A percentile compares a stretch with the other conserved stretches of the same genome.
Evolutionary conservation across 1,140 invertebrate species (phyloP).

Genomic region (Tetramorium alpestre): DNA sequence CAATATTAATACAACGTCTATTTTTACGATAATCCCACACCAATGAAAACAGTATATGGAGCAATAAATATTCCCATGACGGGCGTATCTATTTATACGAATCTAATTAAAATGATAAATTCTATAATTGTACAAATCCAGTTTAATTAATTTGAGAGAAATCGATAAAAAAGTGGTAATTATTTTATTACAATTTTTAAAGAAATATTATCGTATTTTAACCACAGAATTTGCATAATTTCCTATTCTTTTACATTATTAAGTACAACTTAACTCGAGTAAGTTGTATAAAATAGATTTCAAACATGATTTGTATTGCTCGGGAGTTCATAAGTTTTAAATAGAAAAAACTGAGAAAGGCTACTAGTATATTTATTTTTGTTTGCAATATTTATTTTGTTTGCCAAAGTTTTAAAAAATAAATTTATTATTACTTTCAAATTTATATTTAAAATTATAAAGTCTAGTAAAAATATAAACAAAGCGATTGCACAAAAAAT

Average conservation of each 20-base stretch:
- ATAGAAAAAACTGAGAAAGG: background rate
- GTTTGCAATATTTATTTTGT: no score
- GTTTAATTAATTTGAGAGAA: background rate
- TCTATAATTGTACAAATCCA: background rate
- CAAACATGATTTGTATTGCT: constrained; percentile 17
- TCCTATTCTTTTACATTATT: background rate
- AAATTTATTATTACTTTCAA: background rate
- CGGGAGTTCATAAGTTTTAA: constrained; percentile 2
- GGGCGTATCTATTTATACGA: background rate
- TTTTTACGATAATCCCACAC: background rate
- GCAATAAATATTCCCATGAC: background rate
- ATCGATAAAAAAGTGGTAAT: background rate
- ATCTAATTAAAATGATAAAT: background rate
- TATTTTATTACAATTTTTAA: background rate
- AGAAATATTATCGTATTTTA: background rate
- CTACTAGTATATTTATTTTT: background rate
- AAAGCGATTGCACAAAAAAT: background rate
- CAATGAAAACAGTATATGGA: background rate
- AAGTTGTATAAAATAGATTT: constrained; percentile 20
- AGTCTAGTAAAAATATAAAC: background rate
- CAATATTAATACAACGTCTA: background rate
- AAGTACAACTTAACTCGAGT: constrained; percentile 3
- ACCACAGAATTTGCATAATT: constrained; percentile 13
- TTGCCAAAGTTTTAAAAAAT: background rate
- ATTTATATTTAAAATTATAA: background rate